phyloP scores from a whole-genome alignment of 2,888 invertebrate genomes.

The Lamellibrachia columna region DNA sequence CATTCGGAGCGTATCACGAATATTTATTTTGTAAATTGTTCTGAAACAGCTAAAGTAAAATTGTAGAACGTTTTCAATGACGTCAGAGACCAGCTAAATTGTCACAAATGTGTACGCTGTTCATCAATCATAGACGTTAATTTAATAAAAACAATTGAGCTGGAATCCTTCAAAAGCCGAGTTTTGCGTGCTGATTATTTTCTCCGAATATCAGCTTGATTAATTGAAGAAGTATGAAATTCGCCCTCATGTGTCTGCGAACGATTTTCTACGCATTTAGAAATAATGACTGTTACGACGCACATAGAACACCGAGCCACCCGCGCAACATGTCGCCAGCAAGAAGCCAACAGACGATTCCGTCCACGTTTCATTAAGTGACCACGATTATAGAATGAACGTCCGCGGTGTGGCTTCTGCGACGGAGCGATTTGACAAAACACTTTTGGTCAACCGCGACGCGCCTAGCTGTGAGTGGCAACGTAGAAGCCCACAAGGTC shows the following conservation, averaged over 20 bases:
- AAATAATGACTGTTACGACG: conserved; percentile 3
- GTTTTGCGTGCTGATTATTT: background rate
- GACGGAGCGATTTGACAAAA: background rate
- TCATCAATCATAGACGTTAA: background rate
- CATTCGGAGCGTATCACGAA: background rate
- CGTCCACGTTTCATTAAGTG: background rate
- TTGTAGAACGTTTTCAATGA: too few relatives aligned
- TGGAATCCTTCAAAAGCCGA: background rate
- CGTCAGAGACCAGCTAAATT: too few relatives aligned
- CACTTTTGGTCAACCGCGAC: background rate
- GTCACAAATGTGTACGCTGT: too few relatives aligned
- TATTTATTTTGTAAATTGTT: background rate
- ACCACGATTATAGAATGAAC: background rate
- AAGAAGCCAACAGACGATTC: background rate
- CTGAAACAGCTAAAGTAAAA: too few relatives aligned
- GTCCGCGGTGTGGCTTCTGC: background rate
- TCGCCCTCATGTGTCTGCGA: background rate
- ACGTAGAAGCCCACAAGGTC: background rate
- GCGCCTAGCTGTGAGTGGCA: background rate
- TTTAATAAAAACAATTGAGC: background rate
- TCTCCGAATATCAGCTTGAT: background rate
- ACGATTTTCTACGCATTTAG: background rate
- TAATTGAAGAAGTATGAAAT: background rate
- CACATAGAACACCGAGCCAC: background rate
- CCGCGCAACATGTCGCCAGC: background rate